Evolutionary conservation across 1,140 invertebrate genomes (phyloP), one percentile per base, ranked within the genome.

Genomic region (Drosophila arizonae): DNA sequence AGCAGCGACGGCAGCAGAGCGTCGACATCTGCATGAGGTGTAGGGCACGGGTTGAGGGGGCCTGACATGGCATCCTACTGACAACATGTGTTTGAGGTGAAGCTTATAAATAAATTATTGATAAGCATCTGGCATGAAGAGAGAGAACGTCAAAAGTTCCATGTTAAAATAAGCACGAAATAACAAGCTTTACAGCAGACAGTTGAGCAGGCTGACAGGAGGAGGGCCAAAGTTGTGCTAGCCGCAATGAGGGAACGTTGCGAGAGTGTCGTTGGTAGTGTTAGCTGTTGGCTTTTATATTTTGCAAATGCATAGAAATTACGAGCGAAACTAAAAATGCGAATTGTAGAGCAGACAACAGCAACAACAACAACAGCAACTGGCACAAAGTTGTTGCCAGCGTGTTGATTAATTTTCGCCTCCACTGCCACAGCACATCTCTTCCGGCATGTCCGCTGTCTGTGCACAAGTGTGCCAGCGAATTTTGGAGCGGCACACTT

Each of bases 41-140:
- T 30, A 6, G 28, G 28, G 4, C 2, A 30, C 4, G 28, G 57
- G 56, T 41, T 9, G 64, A 24, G 50, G 30, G 74, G 51, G 51
- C 76, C 39, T 72, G 70, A 84, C 73, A 68, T 84, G 78, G 68
- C 81, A 82, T 73, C 10, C 9, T 9, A 79, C 82, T 88, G 82
- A 77, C 84, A 88, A 88, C 84, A 88, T 88, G 80, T 88, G 84
- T 88, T 80, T 84, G 79, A 89, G 84, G 84, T 88, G 84, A 88
- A 73, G 84, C 84, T 88, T 88, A 89, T 88, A 88, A 88, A 88
- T 88, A 88, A 88, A 88, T 88, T 88, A 88, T 88, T 88, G 84
- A 88, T 88, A 88, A 88, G 84, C 84, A 88, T 84, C 84, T 88
- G 84, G 79, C 84, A 84, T 80, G 43, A 6, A 88, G 84, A 88